Percentiles rank a stretch among this genome's conserved stretches.
These are phyloP conservation scores for Monarcha castaneiventris DNA, from an alignment of 2,113 vertebrate species.

Conservation along the genomic window DNA sequence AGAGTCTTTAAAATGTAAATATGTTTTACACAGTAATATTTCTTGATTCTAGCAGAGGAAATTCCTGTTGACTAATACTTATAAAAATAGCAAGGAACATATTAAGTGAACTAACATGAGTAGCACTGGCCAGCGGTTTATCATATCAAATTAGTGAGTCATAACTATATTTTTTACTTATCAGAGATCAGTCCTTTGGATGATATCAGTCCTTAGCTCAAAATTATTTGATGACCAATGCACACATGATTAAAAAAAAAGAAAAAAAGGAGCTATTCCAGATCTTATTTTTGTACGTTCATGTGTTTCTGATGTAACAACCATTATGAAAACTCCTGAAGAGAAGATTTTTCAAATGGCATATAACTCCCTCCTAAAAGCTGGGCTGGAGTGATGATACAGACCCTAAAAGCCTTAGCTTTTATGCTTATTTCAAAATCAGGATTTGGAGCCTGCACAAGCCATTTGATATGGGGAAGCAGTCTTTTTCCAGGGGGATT, in stretches of 20 bases:
- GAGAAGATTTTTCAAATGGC: background rate
- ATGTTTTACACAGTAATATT: background rate
- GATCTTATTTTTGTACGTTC: background rate
- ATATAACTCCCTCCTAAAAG: background rate
- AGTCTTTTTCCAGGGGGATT: background rate
- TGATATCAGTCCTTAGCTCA: background rate
- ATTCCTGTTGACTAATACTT: background rate
- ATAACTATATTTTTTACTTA: background rate
- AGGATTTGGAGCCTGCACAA: background rate
- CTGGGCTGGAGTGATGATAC: background rate
- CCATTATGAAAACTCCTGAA: background rate
- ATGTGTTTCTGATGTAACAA: background rate
- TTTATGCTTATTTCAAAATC: background rate
- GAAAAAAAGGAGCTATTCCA: background rate
- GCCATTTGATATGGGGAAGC: background rate
- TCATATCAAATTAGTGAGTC: background rate
- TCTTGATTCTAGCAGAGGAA: background rate
- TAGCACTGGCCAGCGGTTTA: background rate
- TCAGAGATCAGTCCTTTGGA: background rate
- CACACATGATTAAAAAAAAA: fast-evolving
- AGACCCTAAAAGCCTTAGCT: background rate
- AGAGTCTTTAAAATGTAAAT: slow-evolving; percentile 26
- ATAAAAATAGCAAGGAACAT: background rate
- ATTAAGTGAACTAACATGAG: background rate
- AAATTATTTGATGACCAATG: background rate